Conservation (phyloP, 2,797 vertebrate species). For the Chrysocyon brachyurus region DNA sequence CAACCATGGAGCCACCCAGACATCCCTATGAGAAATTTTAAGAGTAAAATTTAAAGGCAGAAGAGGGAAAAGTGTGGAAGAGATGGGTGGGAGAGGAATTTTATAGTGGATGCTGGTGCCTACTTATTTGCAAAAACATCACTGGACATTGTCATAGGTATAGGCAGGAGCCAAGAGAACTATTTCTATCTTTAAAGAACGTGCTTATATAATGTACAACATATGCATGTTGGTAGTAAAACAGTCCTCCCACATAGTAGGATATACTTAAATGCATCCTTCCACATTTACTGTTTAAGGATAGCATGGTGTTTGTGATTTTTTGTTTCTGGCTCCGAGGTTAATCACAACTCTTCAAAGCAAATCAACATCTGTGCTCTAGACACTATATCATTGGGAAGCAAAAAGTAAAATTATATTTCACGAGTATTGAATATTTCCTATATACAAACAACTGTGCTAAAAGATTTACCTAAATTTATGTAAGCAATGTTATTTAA, state of each 20-base stretch:
- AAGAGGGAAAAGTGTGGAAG: neutral
- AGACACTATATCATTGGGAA: neutral
- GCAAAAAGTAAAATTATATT: neutral
- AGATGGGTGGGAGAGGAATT: neutral
- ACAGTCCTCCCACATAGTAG: neutral
- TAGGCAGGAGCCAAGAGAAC: neutral
- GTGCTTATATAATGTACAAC: neutral
- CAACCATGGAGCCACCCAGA: too few species aligned
- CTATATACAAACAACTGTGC: neutral
- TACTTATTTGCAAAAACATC: neutral
- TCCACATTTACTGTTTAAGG: neutral
- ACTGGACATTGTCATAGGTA: neutral
- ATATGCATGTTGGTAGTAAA: neutral
- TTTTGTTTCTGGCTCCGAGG: neutral
- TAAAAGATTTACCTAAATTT: constrained; percentile 40
- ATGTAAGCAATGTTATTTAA: constrained; percentile 31
- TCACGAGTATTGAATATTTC: neutral
- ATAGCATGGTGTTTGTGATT: neutral
- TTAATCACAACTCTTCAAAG: constrained; percentile 41
- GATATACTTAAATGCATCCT: neutral
- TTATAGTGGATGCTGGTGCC: neutral
- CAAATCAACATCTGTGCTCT: neutral
- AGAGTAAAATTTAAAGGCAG: constrained; percentile 15
- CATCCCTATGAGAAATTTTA: neutral
- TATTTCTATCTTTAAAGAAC: constrained; percentile 16